These are phyloP conservation scores for Oenanthe oenanthe DNA, from an alignment of 2,113 vertebrate species.

Conservation along the genomic window DNA sequence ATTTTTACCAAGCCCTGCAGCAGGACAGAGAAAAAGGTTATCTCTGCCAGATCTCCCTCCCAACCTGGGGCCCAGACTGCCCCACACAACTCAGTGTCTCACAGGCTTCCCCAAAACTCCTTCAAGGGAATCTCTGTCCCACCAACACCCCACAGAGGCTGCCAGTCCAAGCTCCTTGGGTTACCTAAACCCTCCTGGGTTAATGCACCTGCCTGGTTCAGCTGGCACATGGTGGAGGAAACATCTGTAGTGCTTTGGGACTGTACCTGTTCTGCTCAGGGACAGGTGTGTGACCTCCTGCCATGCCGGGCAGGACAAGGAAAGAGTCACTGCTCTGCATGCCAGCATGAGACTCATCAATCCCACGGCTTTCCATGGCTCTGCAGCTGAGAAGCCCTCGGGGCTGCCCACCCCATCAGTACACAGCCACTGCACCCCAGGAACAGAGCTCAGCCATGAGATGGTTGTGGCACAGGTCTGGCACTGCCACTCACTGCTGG, in stretches of 20 bases:
- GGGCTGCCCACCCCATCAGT: not conserved
- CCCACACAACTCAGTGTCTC: not conserved
- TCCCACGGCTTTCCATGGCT: not conserved
- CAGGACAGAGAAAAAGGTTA: not conserved
- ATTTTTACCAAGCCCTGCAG: not conserved
- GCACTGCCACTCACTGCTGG: not conserved
- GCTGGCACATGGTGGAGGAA: not conserved
- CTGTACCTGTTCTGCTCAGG: not conserved
- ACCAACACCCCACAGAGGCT: not conserved
- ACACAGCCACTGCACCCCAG: not conserved
- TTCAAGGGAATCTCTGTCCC: not conserved
- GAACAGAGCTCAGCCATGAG: no score
- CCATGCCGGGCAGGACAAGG: not conserved
- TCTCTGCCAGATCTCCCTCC: not conserved
- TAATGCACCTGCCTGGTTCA: not conserved
- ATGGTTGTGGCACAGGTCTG: not conserved
- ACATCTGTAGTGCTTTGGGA: accelerated
- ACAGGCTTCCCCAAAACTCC: not conserved
- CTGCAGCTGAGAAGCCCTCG: not conserved
- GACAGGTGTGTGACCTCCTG: not conserved
- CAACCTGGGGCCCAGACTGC: not conserved
- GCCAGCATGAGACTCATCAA: not conserved
- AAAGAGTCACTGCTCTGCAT: not conserved
- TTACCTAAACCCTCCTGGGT: not conserved
- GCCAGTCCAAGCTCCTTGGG: not conserved